Evolutionary conservation across 1,140 invertebrate species (phyloP), one percentile per base, ranked within the genome.

Genomic region (Augochlora pura): DNA sequence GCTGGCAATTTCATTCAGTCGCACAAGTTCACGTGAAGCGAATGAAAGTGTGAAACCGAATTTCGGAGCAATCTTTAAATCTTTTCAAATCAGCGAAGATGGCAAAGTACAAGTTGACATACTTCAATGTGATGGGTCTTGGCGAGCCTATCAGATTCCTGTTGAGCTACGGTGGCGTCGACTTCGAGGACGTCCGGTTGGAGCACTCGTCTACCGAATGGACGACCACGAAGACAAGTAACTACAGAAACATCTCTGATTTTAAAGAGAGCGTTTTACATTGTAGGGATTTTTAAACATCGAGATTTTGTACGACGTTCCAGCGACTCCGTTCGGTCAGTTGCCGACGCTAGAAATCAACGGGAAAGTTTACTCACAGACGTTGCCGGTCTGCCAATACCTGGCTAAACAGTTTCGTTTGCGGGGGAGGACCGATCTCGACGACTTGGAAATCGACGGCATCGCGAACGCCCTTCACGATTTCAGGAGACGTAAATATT

Each of bases 141-240:
- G 95, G 91, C 14, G 95, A 96, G 83, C 91, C 95, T 0, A 92
- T 95, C 25, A 91, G 96, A 10, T 94, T 93, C 46, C 81, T 96
- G 7, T 87, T 96, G 7, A 91, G 90, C 9, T 95, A 95, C 81
- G 92, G 93, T 7, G 94, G 93, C 23, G 89, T 94, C 4, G 89
- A 93, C 3, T 96, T 94, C 87, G 94, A 95, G 80, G 96, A 96
- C 86, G 83, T 92, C 25, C 91, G 94, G 16, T 78, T 94, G 12
- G 25, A 32, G 0, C 46, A 57, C 63, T 72, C 73, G n/a, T 87
- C 86, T 4, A 91, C 92, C 3, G 91, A 93, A 38, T 94, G 93
- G 93, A 86, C 85, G 12, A 87, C 88, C 16, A 32, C 88, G n/a
- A 94, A 93, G 81, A 77, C 90, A 62, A 84, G 93, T 93, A 89